Conservation (phyloP, 2,797 vertebrate species). For the Artibeus lituratus region DNA sequence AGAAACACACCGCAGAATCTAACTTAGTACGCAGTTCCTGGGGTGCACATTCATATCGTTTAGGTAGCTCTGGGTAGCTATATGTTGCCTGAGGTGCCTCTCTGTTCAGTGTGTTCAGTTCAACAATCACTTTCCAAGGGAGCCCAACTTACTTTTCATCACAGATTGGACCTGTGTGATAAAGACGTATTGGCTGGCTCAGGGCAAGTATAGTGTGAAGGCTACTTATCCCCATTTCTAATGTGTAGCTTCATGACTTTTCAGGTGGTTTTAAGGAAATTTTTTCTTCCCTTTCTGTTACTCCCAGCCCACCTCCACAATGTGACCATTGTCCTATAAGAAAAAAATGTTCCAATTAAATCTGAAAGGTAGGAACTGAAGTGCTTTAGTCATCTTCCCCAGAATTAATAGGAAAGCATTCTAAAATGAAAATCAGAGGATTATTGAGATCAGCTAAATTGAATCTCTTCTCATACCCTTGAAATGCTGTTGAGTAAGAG, state of each 20-base stretch:
- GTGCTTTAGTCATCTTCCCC: background rate
- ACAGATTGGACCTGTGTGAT: background rate
- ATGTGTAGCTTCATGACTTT: background rate
- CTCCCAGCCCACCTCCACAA: background rate
- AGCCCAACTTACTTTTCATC: background rate
- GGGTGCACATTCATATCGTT: no score
- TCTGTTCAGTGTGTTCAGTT: background rate
- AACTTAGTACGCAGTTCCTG: background rate
- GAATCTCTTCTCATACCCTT: background rate
- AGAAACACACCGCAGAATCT: background rate
- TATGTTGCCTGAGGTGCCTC: background rate
- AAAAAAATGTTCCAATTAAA: background rate
- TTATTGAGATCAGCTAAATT: no score
- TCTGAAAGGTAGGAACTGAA: background rate
- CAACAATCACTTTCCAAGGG: background rate
- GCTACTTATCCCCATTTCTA: background rate
- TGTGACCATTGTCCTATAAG: background rate
- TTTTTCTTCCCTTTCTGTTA: background rate
- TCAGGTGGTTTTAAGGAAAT: background rate
- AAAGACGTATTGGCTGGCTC: background rate
- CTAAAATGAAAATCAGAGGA: background rate
- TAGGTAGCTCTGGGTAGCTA: background rate
- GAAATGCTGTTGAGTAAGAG: background rate
- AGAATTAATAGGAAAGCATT: background rate
- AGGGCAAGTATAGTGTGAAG: background rate